Conservation (phyloP, 2,797 vertebrate genomes). For the Paguma larvata region DNA sequence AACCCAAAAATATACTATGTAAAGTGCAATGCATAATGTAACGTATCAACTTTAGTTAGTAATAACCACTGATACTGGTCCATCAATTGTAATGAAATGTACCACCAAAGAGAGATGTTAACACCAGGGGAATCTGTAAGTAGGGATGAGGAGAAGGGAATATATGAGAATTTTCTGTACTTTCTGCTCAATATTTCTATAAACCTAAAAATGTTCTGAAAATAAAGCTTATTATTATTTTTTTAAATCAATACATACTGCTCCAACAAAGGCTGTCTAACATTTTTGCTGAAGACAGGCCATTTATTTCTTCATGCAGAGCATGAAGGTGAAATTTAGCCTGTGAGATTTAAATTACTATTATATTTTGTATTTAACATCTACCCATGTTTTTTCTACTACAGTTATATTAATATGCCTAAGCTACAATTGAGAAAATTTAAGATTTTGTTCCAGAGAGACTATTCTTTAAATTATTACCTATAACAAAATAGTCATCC, state of each 20-base stretch:
- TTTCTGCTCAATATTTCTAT: background rate
- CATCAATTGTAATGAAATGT: background rate
- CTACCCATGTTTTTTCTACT: background rate
- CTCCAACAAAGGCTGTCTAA: background rate
- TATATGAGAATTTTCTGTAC: background rate
- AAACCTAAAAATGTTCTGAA: background rate
- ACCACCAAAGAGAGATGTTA: background rate
- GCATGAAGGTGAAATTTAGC: background rate
- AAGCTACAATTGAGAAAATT: background rate
- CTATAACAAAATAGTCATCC: background rate
- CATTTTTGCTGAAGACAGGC: background rate
- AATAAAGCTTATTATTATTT: background rate
- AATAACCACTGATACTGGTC: background rate
- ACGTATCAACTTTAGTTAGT: background rate
- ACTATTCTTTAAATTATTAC: background rate
- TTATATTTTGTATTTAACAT: background rate
- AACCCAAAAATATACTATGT: background rate
- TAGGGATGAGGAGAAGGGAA: background rate
- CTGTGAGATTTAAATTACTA: background rate
- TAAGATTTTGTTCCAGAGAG: background rate
- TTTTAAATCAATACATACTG: background rate
- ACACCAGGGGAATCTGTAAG: background rate
- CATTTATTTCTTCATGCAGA: conserved; percentile 29
- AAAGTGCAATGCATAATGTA: background rate
- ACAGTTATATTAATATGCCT: background rate